These are phyloP conservation scores for Eubasilissa splendida DNA, from an alignment of 2,888 invertebrate species.

Conservation along the genomic window DNA sequence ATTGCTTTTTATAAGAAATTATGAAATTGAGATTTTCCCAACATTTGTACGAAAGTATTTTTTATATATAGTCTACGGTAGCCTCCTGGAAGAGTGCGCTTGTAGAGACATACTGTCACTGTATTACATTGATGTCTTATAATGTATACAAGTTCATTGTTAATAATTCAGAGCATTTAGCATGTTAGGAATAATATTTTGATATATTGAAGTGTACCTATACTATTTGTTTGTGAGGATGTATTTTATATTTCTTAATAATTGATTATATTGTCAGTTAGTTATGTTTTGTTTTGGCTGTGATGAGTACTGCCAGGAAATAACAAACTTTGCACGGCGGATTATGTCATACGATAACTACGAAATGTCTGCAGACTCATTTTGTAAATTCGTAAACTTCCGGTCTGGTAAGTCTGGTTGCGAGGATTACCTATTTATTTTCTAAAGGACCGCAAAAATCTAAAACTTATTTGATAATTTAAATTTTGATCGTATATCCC, in stretches of 20 bases:
- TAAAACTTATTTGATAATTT: no score
- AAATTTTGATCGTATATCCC: no score
- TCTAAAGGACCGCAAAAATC: no score
- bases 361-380: no score
- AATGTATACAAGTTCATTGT: slow-evolving; percentile 13
- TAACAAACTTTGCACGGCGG: no score
- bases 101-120: not conserved
- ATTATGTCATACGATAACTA: no score
- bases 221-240: slow-evolving; percentile 4
- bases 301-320: slow-evolving; percentile 13
- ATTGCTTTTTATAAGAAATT: no score
- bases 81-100: slow-evolving; percentile 14
- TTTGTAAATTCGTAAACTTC: no score
- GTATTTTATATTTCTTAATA: slow-evolving; percentile 20
- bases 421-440: no score
- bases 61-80: not conserved
- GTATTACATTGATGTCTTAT: slow-evolving; percentile 19
- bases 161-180: slow-evolving; percentile 38
- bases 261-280: slow-evolving; percentile 7
- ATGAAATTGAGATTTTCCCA: slow-evolving; percentile 35
- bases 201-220: slow-evolving; percentile 7
- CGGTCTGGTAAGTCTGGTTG: no score
- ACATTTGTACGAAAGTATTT: slow-evolving; percentile 17
- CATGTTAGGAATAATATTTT: slow-evolving; percentile 17
- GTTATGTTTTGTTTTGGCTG: slow-evolving; percentile 23